Percentiles rank a stretch among this genome's conserved stretches.
These are phyloP conservation scores for Cotesia vestalis DNA, from an alignment of 1,140 invertebrate genomes.

Conservation along the genomic window DNA sequence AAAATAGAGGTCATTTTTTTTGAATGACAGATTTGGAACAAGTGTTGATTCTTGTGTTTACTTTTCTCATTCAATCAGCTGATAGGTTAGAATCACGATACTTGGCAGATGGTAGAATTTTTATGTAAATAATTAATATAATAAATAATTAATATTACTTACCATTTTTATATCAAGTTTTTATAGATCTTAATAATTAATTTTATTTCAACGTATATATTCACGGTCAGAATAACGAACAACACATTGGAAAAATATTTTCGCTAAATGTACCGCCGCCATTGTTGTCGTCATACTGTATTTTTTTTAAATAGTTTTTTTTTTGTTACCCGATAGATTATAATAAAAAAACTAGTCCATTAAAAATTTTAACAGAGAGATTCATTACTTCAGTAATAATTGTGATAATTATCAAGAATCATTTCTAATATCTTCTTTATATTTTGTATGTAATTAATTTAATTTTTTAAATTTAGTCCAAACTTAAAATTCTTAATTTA, in stretches of 20 bases:
- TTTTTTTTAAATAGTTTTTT: no score
- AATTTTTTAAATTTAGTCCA: no score
- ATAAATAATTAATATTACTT: conserved; percentile 31
- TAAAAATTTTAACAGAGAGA: no score
- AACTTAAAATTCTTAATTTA: no score
- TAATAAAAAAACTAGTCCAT: no score
- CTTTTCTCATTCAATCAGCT: not conserved
- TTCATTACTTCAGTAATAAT: no score
- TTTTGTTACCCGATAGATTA: no score
- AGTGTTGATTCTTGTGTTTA: no score
- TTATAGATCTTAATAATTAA: conserved; percentile 8
- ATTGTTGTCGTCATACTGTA: conserved; percentile 44
- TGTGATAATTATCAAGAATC: no score
- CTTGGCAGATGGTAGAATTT: not conserved
- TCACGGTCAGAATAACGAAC: conserved; percentile 62
- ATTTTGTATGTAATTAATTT: no score
- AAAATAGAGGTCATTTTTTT: conserved; percentile 9
- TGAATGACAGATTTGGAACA: conserved; percentile 4
- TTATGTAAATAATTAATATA: no score
- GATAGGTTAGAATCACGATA: conserved; percentile 17
- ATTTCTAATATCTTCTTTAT: no score
- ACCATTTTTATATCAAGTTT: conserved; percentile 47
- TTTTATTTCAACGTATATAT: conserved; percentile 48
- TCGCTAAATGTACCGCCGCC: conserved; percentile 57
- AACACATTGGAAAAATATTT: conserved; percentile 52